Evolutionary conservation across 2,797 vertebrate species (phyloP).

Genomic region (Salarias fasciatus): DNA sequence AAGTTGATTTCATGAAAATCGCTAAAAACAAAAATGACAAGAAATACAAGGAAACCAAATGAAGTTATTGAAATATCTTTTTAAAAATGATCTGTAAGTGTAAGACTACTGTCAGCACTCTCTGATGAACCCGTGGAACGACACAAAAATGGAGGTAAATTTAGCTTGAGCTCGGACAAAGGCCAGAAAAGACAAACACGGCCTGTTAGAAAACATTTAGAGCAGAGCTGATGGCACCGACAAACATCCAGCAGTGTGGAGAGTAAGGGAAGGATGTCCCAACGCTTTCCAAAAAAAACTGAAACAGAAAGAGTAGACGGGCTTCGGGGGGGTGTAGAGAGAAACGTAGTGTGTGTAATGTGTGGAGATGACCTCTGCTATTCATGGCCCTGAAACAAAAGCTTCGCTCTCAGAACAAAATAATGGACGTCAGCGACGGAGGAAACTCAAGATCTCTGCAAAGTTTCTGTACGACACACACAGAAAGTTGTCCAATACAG

Average conservation of each 20-base stretch:
- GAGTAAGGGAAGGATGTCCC: conserved; percentile 45
- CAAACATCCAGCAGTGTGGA: conserved; percentile 18
- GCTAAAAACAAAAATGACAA: too few relatives aligned
- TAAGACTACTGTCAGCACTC: too few relatives aligned
- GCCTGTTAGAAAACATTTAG: conserved; percentile 18
- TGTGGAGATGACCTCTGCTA: conserved; percentile 73
- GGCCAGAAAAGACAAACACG: conserved; percentile 21
- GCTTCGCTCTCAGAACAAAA: conserved; percentile 50
- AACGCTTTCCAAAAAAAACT: neutral
- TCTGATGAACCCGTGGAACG: too few relatives aligned
- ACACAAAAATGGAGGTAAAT: too few relatives aligned
- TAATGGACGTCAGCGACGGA: conserved; percentile 10
- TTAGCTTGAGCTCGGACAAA: too few relatives aligned
- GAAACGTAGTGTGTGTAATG: conserved; percentile 27
- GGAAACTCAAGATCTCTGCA: conserved; percentile 19
- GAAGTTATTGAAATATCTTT: too few relatives aligned
- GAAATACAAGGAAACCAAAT: too few relatives aligned
- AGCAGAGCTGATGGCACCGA: conserved; percentile 3
- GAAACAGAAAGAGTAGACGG: conserved; percentile 20
- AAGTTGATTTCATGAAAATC: too few relatives aligned
- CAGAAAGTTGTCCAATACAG: conserved; percentile 16
- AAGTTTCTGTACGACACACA: conserved; percentile 12
- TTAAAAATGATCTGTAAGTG: too few relatives aligned
- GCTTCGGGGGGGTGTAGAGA: too few relatives aligned
- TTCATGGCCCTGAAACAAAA: conserved; percentile 67